Evolutionary conservation across 2,797 vertebrate species (phyloP), one percentile per base, ranked within the genome.

Genomic region (Scarus forsteni): DNA sequence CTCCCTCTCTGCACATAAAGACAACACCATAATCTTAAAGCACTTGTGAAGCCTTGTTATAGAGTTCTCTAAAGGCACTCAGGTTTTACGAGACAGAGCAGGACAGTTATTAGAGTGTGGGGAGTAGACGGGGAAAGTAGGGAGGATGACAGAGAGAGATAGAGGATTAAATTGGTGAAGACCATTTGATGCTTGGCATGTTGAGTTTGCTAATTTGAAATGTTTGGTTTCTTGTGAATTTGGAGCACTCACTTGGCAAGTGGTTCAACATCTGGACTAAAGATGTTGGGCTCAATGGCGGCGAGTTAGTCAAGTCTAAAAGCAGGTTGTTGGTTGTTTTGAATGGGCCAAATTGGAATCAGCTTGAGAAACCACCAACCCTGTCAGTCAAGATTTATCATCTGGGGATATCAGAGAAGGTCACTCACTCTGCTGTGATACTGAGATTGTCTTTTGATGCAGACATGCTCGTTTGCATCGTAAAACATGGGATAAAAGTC

Each of bases 1-100:
- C 77, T 82, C 82, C 64, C 85, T 72, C 72, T 61, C 58, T 77
- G 70, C 58, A 86, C 89, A 89, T 89, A 90, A 92, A 90, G 88
- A 85, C 93, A 92, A 92, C 88, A 64, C 85, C 85, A 86, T 86
- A 84, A 87, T 63, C 90, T 91, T 93, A 92, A 92, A 91, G 90
- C 57, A 74, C 90, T 91, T 84, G 91, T 93, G 90, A 94, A 93
- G 87, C 89, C 84, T 84, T 79, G 90, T 81, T 93, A 92, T 92
- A 88, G 92, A 93, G 84, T 92, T 88, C 84, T 93, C 87, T 73
- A 88, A 92, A 93, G 87, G 93, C 79, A 77, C 85, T 50, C 54
- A 77, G 76, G 77, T 93, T 93, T 93, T 93, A 86, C 80, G 80
- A 89, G 83, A 64, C 79, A 74, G 90, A 81, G 74, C 78, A 79